Conservation (phyloP, 2,797 vertebrate genomes). For the Kryptolebias ocellatus region DNA sequence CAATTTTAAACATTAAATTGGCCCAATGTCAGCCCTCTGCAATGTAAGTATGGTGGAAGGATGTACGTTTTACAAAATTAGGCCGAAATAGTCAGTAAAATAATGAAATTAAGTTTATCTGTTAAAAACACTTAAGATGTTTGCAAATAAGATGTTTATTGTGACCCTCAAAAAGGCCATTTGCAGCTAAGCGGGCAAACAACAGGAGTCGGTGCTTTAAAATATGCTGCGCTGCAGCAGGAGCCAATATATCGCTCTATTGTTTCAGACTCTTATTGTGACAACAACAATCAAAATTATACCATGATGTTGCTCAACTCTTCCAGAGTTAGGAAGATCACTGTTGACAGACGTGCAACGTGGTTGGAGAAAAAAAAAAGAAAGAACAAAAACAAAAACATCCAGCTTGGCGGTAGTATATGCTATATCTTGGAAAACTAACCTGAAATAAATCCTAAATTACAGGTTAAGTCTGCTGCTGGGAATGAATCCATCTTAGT, state of each 20-base stretch:
- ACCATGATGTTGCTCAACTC: not conserved
- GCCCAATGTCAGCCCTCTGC: no score
- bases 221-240: not conserved
- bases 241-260: not conserved
- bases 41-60: no score
- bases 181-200: slow-evolving; percentile 1
- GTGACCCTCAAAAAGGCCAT: not conserved
- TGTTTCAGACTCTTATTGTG: no score
- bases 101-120: not conserved
- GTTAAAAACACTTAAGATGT: not conserved
- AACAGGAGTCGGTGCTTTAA: not conserved
- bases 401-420: slow-evolving; percentile 40
- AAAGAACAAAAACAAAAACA: slow-evolving; percentile 34
- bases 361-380: slow-evolving; percentile 20
- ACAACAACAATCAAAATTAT: not conserved
- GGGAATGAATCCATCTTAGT: slow-evolving; percentile 36
- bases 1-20: no score
- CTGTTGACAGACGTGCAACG: slow-evolving; percentile 24
- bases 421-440: slow-evolving; percentile 55
- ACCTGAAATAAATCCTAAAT: slow-evolving; percentile 74
- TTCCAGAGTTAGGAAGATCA: slow-evolving; percentile 26
- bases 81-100: not conserved
- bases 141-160: no score
- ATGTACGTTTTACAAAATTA: no score
- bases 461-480: slow-evolving; percentile 55